Conservation (phyloP, 2,888 invertebrate genomes). For the Adelognathus sp. region DNA sequence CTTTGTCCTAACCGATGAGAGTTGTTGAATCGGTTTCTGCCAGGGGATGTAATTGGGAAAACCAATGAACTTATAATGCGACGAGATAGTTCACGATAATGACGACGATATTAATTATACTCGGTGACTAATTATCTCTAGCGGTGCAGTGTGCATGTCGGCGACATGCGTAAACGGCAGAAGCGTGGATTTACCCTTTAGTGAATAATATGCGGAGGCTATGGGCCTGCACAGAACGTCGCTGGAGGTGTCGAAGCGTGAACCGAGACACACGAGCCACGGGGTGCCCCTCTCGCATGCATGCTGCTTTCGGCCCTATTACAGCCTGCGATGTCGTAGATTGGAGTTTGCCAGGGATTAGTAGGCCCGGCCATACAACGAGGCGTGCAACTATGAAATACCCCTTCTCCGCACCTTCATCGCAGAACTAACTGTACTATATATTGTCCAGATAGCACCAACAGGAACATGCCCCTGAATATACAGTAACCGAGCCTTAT, state of each 20-base stretch:
- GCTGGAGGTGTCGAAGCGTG: background rate
- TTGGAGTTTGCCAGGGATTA: conserved; percentile 38
- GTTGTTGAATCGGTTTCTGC: no score
- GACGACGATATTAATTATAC: background rate
- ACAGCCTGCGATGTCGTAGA: conserved; percentile 28
- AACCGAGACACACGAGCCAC: background rate
- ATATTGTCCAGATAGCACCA: background rate
- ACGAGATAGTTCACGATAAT: background rate
- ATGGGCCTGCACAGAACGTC: background rate
- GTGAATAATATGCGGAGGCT: conserved; percentile 28
- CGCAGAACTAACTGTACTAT: background rate
- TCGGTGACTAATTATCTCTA: background rate
- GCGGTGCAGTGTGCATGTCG: background rate
- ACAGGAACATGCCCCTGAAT: conserved; percentile 6
- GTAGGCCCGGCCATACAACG: conserved; percentile 17
- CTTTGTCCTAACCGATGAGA: no score
- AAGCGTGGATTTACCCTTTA: conserved; percentile 1
- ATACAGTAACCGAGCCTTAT: background rate
- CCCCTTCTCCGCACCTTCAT: background rate
- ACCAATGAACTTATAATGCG: no score
- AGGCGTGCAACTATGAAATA: background rate
- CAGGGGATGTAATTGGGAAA: no score
- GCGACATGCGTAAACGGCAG: conserved; percentile 4
- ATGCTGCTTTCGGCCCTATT: conserved; percentile 31
- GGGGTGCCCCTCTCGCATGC: background rate